Conservation (phyloP, 2,113 vertebrate species). For the Aegithalos caudatus region DNA sequence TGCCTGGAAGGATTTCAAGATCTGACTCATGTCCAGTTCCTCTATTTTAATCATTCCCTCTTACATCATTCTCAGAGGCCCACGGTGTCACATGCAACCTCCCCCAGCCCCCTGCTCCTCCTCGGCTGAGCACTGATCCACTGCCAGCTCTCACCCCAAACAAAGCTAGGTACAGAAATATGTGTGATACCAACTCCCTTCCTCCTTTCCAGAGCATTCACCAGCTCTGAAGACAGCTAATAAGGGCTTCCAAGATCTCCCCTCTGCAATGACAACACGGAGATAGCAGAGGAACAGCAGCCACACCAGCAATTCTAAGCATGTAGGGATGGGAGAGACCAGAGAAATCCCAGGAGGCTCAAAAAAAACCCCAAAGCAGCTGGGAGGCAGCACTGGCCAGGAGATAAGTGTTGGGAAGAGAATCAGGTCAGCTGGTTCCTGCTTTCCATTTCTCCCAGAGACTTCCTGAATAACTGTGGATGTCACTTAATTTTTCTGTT, state of each 20-base stretch:
- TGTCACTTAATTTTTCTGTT: constrained; percentile 1
- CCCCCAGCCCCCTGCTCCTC: neutral
- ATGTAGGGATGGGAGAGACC: neutral
- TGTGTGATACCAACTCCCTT: neutral
- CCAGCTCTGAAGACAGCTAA: neutral
- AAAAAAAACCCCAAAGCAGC: neutral
- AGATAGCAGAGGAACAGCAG: neutral
- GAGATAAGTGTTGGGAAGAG: constrained; percentile 1
- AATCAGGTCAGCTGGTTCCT: neutral
- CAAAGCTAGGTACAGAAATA: neutral
- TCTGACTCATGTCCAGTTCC: constrained; percentile 67
- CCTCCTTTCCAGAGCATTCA: neutral
- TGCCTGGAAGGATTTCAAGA: constrained; percentile 61
- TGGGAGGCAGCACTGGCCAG: neutral
- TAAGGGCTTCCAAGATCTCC: neutral
- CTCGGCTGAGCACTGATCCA: neutral
- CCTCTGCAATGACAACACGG: neutral
- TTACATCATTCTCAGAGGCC: constrained; percentile 66
- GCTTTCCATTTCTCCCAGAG: neutral
- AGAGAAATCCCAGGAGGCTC: neutral
- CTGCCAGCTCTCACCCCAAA: neutral
- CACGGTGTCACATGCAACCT: constrained; percentile 42
- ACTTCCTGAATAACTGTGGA: constrained; percentile 2
- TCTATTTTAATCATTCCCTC: constrained; percentile 69
- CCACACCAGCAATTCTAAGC: neutral